Percentiles rank a stretch among this genome's conserved stretches.
phyloP scores from a whole-genome alignment of 2,113 vertebrate species.

The Ursus arctos region DNA sequence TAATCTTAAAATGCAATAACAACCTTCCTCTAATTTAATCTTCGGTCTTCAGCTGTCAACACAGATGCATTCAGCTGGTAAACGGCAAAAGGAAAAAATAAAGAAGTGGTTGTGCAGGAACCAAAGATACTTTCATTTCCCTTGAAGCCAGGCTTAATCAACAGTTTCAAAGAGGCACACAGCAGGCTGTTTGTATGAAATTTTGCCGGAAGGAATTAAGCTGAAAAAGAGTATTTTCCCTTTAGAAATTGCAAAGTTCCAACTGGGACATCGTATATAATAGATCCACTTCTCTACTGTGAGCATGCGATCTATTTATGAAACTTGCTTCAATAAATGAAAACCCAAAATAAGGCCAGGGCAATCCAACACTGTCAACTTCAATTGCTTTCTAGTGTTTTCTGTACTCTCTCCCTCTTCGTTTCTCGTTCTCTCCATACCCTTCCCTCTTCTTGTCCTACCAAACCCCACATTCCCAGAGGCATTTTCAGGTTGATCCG shows the following conservation, averaged over 20 bases:
- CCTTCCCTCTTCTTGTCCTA: neutral
- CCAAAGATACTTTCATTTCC: slow-evolving; percentile 69
- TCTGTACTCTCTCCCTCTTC: neutral
- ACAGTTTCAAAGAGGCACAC: slow-evolving; percentile 46
- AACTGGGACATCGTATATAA: slow-evolving; percentile 46
- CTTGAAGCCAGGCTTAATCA: slow-evolving; percentile 20
- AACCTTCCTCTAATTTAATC: slow-evolving; percentile 77
- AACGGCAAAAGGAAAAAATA: slow-evolving; percentile 55
- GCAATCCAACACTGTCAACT: neutral
- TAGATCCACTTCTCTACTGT: neutral
- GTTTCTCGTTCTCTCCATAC: neutral
- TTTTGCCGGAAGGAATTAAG: slow-evolving; percentile 61
- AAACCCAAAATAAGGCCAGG: neutral
- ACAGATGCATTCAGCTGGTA: slow-evolving; percentile 65
- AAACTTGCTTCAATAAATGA: slow-evolving; percentile 33
- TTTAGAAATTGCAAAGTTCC: slow-evolving; percentile 50
- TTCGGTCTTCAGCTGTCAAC: slow-evolving; percentile 68
- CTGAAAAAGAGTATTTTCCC: slow-evolving; percentile 44
- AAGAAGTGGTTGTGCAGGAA: slow-evolving; percentile 58
- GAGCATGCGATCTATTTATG: slow-evolving; percentile 27
- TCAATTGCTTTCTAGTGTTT: neutral
- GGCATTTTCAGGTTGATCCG: neutral
- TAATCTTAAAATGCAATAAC: slow-evolving; percentile 77
- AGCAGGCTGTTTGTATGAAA: slow-evolving; percentile 54
- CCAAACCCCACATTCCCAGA: neutral